Evolutionary conservation across 2,888 invertebrate species (phyloP), one percentile per base, ranked within the genome.

Genomic region (Lysandra bellargus): DNA sequence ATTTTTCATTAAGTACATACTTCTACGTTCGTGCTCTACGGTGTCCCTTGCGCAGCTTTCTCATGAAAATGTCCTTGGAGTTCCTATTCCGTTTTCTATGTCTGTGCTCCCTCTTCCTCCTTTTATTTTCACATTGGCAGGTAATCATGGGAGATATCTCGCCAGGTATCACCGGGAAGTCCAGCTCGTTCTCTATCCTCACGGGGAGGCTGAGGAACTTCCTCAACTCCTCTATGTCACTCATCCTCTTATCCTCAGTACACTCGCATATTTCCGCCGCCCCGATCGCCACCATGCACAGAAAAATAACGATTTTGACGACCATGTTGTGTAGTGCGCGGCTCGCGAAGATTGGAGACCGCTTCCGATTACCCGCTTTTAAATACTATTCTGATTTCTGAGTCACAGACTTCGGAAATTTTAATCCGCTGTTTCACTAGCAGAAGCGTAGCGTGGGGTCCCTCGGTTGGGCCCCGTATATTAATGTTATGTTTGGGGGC

Each of bases 401-500:
- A 76, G 53, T 76, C 76, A 75, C 49, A 75, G 74, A 17, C 75
- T 75, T 74, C 74, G 74, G 74, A 44, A 49, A 74, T 40, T 75
- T 76, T 30, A 57, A 76, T 76, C 76, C 57, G 76, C 57, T 33
- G 57, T 76, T 57, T 76, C 76, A 57, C 76, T 2, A 9, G 12
- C 49, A 49, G 49, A 49, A 49, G 49, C 49, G 9, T 49, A 49
- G 49, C 9, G 49, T 49, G 49, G 49, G 9, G 9, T 49, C 49
- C 9, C 9, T 9, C 9, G 49, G 9, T 49, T 7, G 49, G 49
- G 49, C 49, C 49, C 49, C 9, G 9, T 9, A 2, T 2, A 7
- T 44, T 7, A 7, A 7, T 49, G 2, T 49, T 49, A 49, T 0
- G 9, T 49, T 2, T 2, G 44, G 44, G 9, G 0, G 40, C 40